phyloP scores from a whole-genome alignment of 1,140 invertebrate genomes.

The Phortica variegata region DNA sequence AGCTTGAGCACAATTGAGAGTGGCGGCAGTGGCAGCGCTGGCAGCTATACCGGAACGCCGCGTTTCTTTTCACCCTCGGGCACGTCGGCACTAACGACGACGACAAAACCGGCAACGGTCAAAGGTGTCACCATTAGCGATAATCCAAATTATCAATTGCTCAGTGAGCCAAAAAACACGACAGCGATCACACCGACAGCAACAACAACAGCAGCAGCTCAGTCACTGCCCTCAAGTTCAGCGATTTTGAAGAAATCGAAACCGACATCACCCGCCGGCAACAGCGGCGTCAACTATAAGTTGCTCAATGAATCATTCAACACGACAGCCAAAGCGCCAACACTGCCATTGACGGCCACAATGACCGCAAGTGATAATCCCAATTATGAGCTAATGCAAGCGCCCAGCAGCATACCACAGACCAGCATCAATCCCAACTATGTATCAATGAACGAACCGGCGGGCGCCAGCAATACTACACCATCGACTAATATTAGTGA shows the following conservation, averaged over 20 bases:
- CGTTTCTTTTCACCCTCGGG: conserved; percentile 39
- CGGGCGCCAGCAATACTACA: not conserved
- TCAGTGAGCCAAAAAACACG: conserved; percentile 8
- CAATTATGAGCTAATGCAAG: conserved; percentile 46
- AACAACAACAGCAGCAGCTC: too few relatives aligned
- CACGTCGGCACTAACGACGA: conserved; percentile 20
- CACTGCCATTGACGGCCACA: conserved; percentile 1
- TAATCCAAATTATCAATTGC: conserved; percentile 10
- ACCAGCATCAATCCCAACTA: conserved; percentile 37
- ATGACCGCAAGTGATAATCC: conserved; percentile 38
- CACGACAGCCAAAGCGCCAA: conserved; percentile 9
- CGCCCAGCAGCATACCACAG: conserved; percentile 4
- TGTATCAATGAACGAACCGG: conserved; percentile 29
- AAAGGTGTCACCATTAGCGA: conserved; percentile 1
- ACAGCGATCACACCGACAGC: not conserved
- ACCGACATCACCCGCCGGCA: not conserved
- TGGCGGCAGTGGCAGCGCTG: conserved; percentile 47
- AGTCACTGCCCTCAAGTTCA: too few relatives aligned
- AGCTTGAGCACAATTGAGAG: conserved; percentile 49
- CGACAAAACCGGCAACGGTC: conserved; percentile 9
- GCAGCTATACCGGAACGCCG: conserved; percentile 40
- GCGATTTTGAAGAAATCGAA: not conserved
- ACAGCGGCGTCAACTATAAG: conserved; percentile 27
- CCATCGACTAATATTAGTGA: conserved; percentile 15
- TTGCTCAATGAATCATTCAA: conserved; percentile 36